phyloP scores from a whole-genome alignment of 2,888 invertebrate species.

The Ferdinandea cuprea region DNA sequence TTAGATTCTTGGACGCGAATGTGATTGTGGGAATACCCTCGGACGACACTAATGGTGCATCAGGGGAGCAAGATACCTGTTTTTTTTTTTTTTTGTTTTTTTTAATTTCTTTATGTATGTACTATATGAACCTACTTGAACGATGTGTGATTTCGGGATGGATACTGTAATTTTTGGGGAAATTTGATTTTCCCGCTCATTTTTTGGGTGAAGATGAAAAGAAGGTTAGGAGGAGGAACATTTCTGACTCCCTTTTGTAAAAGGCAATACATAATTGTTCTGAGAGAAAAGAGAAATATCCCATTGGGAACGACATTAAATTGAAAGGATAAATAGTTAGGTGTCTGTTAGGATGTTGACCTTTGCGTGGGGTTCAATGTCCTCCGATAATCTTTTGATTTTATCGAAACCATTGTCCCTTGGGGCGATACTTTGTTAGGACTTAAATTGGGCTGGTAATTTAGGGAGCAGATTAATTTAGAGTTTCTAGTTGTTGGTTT shows the following conservation, averaged over 20 bases:
- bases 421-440: conserved; percentile 2
- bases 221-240: neutral
- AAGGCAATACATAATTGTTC: conserved; percentile 32
- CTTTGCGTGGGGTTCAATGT: conserved; percentile 35
- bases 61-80: conserved; percentile 51
- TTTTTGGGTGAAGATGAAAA: conserved; percentile 3
- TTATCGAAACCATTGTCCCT: conserved; percentile 9
- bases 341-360: conserved; percentile 55
- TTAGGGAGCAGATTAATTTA: neutral
- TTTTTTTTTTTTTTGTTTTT: conserved; percentile 40
- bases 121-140: neutral
- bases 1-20: conserved; percentile 50
- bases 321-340: conserved; percentile 60
- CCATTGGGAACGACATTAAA: conserved; percentile 47
- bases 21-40: conserved; percentile 65
- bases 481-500: no score
- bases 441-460: neutral
- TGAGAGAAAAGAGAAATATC: conserved; percentile 20
- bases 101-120: conserved; percentile 21
- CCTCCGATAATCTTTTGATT: conserved; percentile 31
- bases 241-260: conserved; percentile 33
- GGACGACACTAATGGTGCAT: conserved; percentile 12
- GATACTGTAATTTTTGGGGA: conserved; percentile 20
- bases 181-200: conserved; percentile 32
- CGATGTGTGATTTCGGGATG: conserved; percentile 21